Conservation (phyloP, 2,797 vertebrate species). For the Epinephelus coioides region DNA sequence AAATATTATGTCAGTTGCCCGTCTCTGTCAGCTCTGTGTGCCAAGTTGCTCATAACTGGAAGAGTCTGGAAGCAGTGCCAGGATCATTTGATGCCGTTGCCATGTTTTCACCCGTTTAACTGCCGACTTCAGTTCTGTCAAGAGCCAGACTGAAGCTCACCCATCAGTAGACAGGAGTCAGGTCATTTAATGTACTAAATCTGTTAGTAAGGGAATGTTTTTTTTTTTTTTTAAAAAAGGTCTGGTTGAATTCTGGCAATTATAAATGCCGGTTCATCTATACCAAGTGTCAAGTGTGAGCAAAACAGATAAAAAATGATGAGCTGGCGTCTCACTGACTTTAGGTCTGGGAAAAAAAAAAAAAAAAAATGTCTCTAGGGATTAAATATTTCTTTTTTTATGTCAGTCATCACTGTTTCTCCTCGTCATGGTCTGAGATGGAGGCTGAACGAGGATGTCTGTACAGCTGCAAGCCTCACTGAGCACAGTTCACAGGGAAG, state of each 20-base stretch:
- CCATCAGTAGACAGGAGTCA: background rate
- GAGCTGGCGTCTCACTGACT: conserved; percentile 3
- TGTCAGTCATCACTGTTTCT: conserved; percentile 46
- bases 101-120: conserved; percentile 37
- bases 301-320: conserved; percentile 16
- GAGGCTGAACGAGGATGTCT: conserved; percentile 43
- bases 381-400: conserved; percentile 30
- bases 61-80: conserved; percentile 22
- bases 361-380: background rate
- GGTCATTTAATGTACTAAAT: background rate
- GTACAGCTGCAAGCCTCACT: conserved; percentile 49
- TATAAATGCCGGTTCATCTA: conserved; percentile 15
- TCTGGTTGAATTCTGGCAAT: conserved; percentile 1
- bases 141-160: background rate
- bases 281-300: background rate
- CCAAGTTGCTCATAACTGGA: conserved; percentile 29
- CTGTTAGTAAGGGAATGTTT: background rate
- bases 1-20: conserved; percentile 24
- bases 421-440: conserved; percentile 40
- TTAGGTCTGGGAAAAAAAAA: background rate
- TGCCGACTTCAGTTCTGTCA: background rate
- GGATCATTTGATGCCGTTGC: conserved; percentile 14
- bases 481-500: conserved; percentile 40
- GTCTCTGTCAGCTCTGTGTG: conserved; percentile 28
- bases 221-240: too few relatives aligned